phyloP scores from a whole-genome alignment of 2,113 vertebrate species.

The Myocastor coypus region DNA sequence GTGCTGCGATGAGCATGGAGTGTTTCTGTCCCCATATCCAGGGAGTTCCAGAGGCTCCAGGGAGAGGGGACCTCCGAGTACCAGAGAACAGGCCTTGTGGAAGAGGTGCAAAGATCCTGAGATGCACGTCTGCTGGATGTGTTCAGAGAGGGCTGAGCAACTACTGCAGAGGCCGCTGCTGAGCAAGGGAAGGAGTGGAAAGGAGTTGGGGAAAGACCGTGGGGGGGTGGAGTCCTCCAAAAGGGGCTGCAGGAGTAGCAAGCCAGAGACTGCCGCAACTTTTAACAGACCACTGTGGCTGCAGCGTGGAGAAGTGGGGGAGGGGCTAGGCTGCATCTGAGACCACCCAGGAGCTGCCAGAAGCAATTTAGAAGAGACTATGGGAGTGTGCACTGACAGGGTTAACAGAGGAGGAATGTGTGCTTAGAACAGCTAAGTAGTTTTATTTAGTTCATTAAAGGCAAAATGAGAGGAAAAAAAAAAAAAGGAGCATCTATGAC shows the following conservation, averaged over 20 bases:
- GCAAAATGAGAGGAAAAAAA: neutral
- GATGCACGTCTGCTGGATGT: neutral
- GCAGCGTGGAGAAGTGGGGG: neutral
- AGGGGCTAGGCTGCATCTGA: neutral
- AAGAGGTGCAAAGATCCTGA: neutral
- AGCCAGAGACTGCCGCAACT: neutral
- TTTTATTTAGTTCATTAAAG: neutral
- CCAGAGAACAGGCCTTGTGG: neutral
- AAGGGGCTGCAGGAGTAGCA: neutral
- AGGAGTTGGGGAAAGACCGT: fast-evolving
- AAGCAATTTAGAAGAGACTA: neutral
- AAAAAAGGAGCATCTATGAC: neutral
- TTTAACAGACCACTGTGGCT: neutral
- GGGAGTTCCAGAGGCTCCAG: neutral
- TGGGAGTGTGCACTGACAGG: fast-evolving
- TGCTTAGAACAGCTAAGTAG: neutral
- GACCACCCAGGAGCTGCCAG: neutral
- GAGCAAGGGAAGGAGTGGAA: too few relatives aligned
- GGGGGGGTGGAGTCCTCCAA: neutral
- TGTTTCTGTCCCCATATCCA: neutral
- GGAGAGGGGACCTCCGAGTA: neutral
- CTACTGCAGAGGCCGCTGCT: fast-evolving
- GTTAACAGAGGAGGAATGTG: neutral
- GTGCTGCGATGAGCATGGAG: neutral
- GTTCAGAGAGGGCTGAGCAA: fast-evolving